Percentiles rank a stretch among this genome's conserved stretches.
phyloP scores from a whole-genome alignment of 2,797 vertebrate species.

The Chelidonichthys spinosus region DNA sequence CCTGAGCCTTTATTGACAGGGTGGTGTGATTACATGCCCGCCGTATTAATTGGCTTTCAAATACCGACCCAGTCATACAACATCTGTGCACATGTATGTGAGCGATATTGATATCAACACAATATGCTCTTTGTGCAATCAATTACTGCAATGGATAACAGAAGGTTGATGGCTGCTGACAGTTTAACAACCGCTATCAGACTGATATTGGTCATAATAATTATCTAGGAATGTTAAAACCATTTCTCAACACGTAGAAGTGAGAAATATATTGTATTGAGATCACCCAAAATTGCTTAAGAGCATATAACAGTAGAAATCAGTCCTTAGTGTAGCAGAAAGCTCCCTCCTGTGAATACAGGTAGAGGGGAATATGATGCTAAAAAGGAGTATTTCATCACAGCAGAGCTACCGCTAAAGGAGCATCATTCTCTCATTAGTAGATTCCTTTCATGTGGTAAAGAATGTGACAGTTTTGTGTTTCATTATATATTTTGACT shows the following conservation, averaged over 20 bases:
- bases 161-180: conserved; percentile 23
- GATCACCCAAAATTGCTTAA: neutral
- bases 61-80: conserved; percentile 35
- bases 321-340: neutral
- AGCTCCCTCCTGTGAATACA: neutral
- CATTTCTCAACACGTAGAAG: neutral
- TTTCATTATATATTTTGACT: neutral
- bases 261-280: neutral
- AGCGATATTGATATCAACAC: neutral
- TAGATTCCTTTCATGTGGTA: neutral
- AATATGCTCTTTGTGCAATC: neutral
- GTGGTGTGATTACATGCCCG: conserved; percentile 33
- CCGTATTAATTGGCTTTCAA: conserved; percentile 54
- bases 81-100: conserved; percentile 34
- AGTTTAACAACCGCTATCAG: neutral
- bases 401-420: neutral
- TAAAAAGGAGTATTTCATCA: neutral
- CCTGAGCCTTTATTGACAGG: conserved; percentile 41
- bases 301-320: conserved; percentile 1
- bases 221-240: too few species aligned
- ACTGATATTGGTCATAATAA: neutral
- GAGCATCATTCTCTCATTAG: neutral
- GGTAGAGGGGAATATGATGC: neutral
- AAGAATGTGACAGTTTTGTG: neutral
- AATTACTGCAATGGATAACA: conserved; percentile 13